Conservation (phyloP, 2,113 vertebrate genomes). For the Neoarius graeffei region DNA sequence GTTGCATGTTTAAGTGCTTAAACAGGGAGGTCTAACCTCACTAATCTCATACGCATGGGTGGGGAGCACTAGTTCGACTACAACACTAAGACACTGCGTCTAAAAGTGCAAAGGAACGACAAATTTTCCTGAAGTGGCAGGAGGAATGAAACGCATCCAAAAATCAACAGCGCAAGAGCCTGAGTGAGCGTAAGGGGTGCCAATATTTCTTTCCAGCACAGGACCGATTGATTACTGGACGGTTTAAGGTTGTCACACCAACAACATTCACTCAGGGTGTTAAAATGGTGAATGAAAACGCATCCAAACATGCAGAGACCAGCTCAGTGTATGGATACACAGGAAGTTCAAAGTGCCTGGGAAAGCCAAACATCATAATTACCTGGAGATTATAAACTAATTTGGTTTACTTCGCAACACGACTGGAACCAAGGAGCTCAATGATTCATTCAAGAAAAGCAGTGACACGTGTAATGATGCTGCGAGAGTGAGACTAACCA, state of each 20-base stretch:
- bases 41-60: not conserved
- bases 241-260: not conserved
- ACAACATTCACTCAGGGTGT: not conserved
- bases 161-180: not conserved
- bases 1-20: not conserved
- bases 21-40: not conserved
- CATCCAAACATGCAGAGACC: constrained; percentile 40
- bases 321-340: constrained; percentile 17
- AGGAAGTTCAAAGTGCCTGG: constrained; percentile 45
- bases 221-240: not conserved
- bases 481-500: not conserved
- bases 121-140: not conserved
- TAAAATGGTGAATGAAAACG: not conserved
- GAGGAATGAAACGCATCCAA: not conserved
- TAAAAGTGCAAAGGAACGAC: not conserved
- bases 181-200: not conserved
- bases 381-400: not conserved
- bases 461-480: constrained; percentile 10
- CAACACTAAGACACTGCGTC: not conserved
- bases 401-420: not conserved
- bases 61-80: not conserved
- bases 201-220: constrained; percentile 10
- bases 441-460: not conserved
- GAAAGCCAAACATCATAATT: constrained; percentile 16
- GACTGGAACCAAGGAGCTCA: not conserved